Evolutionary conservation across 92 coral and sea anemone species (phyloP), one percentile per base, ranked within the genome.

Genomic region (Parazoanthus atlanticus): DNA sequence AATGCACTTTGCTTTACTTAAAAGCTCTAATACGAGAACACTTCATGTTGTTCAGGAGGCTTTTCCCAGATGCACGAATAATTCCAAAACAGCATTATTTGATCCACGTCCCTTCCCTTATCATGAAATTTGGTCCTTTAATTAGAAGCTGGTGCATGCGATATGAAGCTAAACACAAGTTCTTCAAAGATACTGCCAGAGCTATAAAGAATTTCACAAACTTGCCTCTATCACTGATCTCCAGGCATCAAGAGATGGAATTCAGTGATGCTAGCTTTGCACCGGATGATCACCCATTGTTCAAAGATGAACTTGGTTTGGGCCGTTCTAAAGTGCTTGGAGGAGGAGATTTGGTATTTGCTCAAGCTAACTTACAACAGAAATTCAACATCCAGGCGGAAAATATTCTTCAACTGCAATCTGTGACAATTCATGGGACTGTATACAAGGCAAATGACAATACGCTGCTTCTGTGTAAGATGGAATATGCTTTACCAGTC

Each of bases 141-240:
- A 80, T 88, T 30, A 69, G 93, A 46, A 36, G 80, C 34, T 92
- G 94, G 94, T 92, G 92, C 47, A 92, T 92, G 92, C 64, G 89
- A 29, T 72, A 13, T 54, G 91, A 91, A 76, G 90, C 89, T 2
- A 91, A 91, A 40, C 93, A 84, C 74, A 33, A 84, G 28, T 85
- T n/a, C 65, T 92, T 89, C 54, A 89, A 92, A 78, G 91, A 84
- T 38, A 80, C 83, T 1, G 86, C 93, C 46, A 88, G 82, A 25
- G 85, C 30, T 64, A 74, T 84, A 33, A 91, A 79, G 61, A 88
- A 91, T 65, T 91, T 83, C 49, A 88, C 88, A 78, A 92, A 92
- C 32, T 89, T 92, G 25, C 90, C 94, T 8, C 86, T 56, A 10
- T 88, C 89, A 32, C 88, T 91, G 6, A 80, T 86, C 15, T 54